Evolutionary conservation across 2,797 vertebrate species (phyloP).

Genomic region (Brotula barbata): DNA sequence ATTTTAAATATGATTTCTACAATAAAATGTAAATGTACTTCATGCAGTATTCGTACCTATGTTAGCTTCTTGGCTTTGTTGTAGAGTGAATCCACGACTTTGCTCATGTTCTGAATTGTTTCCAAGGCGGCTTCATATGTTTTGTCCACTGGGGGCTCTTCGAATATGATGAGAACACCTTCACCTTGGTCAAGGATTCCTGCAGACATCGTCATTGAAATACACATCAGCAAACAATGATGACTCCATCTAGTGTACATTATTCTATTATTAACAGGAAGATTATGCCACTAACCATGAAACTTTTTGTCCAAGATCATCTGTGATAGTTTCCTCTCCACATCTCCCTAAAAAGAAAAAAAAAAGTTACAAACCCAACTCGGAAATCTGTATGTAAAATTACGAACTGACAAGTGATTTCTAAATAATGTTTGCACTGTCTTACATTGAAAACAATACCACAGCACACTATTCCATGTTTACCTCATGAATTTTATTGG

Average conservation of each 20-base stretch:
- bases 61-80: constrained; percentile 99
- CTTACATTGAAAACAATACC: no score
- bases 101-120: constrained; percentile 99
- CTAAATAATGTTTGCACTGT: no score
- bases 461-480: no score
- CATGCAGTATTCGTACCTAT: constrained; percentile 82
- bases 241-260: no score
- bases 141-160: constrained; percentile 98
- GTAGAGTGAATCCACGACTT: constrained; percentile 99
- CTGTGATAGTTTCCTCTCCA: constrained; percentile 98
- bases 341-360: constrained; percentile 82
- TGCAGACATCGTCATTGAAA: constrained; percentile 50
- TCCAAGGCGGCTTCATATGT: constrained; percentile 97
- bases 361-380: no score
- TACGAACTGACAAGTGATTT: no score
- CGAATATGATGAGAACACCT: constrained; percentile 97
- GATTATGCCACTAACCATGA: constrained; percentile 83
- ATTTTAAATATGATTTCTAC: no score
- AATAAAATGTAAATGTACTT: no score
- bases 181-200: constrained; percentile 99
- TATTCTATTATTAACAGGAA: background rate
- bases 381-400: no score
- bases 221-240: background rate
- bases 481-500: no score
- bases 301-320: constrained; percentile 99